Conservation (phyloP, 2,113 vertebrate species). For the Sphyrna mokarran region DNA sequence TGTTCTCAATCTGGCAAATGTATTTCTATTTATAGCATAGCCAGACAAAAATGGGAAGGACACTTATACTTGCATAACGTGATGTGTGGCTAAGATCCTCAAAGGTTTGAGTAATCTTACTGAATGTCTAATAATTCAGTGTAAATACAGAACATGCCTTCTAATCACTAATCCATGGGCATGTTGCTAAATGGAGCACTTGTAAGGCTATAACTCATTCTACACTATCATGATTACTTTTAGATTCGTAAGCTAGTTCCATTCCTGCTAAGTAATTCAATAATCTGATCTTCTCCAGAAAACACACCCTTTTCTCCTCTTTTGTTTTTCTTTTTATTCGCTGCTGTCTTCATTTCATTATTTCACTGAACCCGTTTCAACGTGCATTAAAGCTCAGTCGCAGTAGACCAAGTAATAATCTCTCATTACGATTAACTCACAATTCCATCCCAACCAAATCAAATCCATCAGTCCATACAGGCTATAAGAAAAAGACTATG, state of each 20-base stretch:
- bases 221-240: neutral
- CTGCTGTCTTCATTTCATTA: constrained; percentile 4
- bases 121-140: neutral
- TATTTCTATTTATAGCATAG: neutral
- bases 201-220: neutral
- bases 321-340: neutral
- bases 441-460: neutral
- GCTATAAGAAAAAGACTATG: neutral
- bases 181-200: neutral
- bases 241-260: neutral
- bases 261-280: neutral
- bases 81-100: neutral
- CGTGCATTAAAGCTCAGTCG: neutral
- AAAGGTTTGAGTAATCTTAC: neutral
- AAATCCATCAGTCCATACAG: neutral
- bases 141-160: neutral
- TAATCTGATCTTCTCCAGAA: neutral
- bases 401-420: neutral
- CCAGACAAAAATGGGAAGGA: neutral
- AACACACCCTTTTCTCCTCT: neutral
- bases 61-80: neutral
- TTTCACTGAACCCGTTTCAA: neutral
- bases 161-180: neutral
- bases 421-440: neutral
- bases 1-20: neutral